Percentiles rank a stretch among this genome's conserved stretches.
These are phyloP conservation scores for Hoplostethus mediterraneus DNA, from an alignment of 2,797 vertebrate species.

Conservation along the genomic window DNA sequence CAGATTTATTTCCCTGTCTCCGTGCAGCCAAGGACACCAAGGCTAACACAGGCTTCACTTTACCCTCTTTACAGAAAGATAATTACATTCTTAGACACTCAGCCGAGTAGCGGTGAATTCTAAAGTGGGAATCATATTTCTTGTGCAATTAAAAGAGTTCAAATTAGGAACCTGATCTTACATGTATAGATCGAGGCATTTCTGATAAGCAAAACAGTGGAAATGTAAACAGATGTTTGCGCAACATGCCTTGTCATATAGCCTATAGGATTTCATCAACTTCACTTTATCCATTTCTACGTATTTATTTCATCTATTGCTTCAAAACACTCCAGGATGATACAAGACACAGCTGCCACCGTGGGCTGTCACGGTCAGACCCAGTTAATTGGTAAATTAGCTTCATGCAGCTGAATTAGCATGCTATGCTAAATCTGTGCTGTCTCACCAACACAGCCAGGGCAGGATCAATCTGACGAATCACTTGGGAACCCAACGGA, in stretches of 20 bases:
- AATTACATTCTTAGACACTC: constrained; percentile 68
- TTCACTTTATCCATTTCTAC: not conserved
- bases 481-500: constrained; percentile 56
- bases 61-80: constrained; percentile 65
- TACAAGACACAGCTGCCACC: not conserved
- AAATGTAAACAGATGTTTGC: not conserved
- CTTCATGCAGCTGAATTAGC: constrained; percentile 62
- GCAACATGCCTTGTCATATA: not conserved
- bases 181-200: constrained; percentile 41
- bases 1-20: constrained; percentile 66
- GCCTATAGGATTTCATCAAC: not conserved
- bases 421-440: constrained; percentile 59
- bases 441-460: constrained; percentile 71
- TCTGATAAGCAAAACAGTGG: constrained; percentile 9
- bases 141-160: constrained; percentile 30
- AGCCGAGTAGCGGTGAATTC: constrained; percentile 54
- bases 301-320: not conserved
- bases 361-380: constrained; percentile 10
- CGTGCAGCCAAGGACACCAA: constrained; percentile 58
- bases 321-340: not conserved
- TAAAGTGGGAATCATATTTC: constrained; percentile 56
- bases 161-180: constrained; percentile 42
- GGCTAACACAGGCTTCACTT: constrained; percentile 62
- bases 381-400: constrained; percentile 31
- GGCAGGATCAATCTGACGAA: constrained; percentile 77